phyloP scores from a whole-genome alignment of 1,140 invertebrate genomes.

The Linepithema humile region DNA sequence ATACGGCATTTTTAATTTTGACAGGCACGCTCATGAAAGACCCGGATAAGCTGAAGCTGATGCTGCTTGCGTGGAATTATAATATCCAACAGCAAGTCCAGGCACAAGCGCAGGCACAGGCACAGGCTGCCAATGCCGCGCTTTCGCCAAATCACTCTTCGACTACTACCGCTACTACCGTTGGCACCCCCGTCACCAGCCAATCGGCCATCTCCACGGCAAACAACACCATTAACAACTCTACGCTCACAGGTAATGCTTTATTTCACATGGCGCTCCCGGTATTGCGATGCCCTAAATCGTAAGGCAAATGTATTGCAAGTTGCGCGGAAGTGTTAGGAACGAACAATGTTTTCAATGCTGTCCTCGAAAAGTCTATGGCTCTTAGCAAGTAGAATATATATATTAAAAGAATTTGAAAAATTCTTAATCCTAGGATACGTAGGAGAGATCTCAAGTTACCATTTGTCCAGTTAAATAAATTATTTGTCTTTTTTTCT shows the following conservation, averaged over 20 bases:
- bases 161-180: slow-evolving; percentile 82
- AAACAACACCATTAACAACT: slow-evolving; percentile 84
- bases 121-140: slow-evolving; percentile 80
- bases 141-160: slow-evolving; percentile 83
- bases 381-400: not conserved
- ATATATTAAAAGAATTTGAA: not conserved
- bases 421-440: not conserved
- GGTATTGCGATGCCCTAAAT: not conserved
- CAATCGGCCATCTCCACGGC: slow-evolving; percentile 83
- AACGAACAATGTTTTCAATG: not conserved
- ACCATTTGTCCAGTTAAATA: not conserved
- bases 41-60: slow-evolving; percentile 93
- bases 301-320: not conserved
- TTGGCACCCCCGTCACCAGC: slow-evolving; percentile 83
- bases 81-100: slow-evolving; percentile 85
- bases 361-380: not conserved
- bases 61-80: slow-evolving; percentile 94
- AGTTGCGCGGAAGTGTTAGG: not conserved
- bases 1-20: slow-evolving; percentile 81
- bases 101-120: slow-evolving; percentile 79
- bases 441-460: not conserved
- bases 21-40: slow-evolving; percentile 89
- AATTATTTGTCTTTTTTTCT: not conserved
- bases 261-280: slow-evolving; percentile 48
- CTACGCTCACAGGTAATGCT: slow-evolving; percentile 83